Conservation (phyloP, 2,797 vertebrate species). For the Varecia variegata region DNA sequence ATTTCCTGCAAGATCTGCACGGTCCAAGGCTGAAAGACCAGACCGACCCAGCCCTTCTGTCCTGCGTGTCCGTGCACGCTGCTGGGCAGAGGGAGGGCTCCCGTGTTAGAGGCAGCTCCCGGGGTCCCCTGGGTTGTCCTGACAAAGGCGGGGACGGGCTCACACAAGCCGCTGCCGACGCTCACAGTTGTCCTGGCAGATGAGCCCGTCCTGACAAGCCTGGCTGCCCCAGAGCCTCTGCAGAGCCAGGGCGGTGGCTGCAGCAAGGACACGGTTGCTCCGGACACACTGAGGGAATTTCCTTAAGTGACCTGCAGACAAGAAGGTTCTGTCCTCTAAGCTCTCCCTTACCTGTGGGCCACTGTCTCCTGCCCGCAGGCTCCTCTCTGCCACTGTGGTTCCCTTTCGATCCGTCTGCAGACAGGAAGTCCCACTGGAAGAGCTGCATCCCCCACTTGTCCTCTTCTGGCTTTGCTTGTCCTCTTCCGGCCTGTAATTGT, state of each 20-base stretch:
- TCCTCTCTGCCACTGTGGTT: background rate
- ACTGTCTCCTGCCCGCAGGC: fast-evolving
- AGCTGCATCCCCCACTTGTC: fast-evolving
- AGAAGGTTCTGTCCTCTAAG: background rate
- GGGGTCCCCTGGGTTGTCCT: background rate
- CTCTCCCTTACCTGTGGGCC: background rate
- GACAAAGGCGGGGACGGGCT: background rate
- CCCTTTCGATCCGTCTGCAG: background rate
- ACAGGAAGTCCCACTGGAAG: fast-evolving
- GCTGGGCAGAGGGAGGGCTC: background rate
- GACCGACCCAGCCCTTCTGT: too few relatives aligned
- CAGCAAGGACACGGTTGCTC: background rate
- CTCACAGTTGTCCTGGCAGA: background rate
- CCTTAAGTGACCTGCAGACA: background rate
- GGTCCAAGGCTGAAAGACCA: background rate
- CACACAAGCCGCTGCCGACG: background rate
- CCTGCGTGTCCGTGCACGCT: fast-evolving
- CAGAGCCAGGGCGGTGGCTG: background rate
- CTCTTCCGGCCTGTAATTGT: background rate
- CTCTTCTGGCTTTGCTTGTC: background rate
- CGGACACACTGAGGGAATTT: background rate
- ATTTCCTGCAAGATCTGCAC: background rate
- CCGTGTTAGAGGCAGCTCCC: background rate
- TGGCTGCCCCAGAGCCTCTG: background rate
- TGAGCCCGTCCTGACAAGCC: background rate